Conservation (phyloP, 2,113 vertebrate genomes). For the Clarias batrachus region DNA sequence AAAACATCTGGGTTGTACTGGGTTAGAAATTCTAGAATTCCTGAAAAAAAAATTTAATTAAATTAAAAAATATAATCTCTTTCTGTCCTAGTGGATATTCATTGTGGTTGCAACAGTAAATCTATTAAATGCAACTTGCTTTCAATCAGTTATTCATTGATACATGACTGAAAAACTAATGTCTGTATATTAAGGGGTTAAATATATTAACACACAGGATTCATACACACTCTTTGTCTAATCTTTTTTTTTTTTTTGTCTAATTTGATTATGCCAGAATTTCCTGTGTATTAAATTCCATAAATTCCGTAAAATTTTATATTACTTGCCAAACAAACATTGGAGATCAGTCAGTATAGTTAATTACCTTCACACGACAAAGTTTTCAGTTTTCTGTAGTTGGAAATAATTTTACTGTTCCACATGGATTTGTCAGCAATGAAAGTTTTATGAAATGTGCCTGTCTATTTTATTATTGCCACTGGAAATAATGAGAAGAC, state of each 20-base stretch:
- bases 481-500: neutral
- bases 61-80: neutral
- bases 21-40: neutral
- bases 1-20: neutral
- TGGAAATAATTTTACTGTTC: neutral
- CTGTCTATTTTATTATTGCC: neutral
- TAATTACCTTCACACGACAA: neutral
- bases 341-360: neutral
- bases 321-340: neutral
- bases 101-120: neutral
- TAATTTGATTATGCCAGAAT: neutral
- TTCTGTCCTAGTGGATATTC: neutral
- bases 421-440: neutral
- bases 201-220: neutral
- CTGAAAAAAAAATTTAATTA: neutral
- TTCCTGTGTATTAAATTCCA: neutral
- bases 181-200: neutral
- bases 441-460: neutral
- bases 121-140: neutral
- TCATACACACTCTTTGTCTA: neutral
- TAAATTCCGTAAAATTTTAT: neutral
- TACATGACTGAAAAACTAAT: neutral
- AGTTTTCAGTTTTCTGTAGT: neutral
- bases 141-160: neutral
- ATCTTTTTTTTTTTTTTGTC: no score